phyloP scores from a whole-genome alignment of 64 coral and sea anemone genomes.

The Pachyseris speciosa region DNA sequence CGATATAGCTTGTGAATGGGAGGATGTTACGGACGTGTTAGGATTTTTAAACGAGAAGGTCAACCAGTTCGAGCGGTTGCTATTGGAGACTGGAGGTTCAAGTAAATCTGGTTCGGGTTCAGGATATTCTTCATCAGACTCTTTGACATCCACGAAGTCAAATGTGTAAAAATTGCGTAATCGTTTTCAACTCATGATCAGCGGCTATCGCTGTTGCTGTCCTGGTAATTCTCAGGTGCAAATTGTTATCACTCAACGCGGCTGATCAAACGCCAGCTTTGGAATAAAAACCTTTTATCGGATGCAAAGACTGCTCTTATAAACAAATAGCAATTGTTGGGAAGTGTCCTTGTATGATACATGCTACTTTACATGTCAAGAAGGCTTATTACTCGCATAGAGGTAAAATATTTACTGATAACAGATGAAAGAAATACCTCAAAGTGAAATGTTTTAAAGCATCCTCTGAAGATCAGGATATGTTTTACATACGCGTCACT shows the following conservation, averaged over 20 bases:
- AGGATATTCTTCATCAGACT: conserved; percentile 59
- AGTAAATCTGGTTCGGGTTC: conserved; percentile 60
- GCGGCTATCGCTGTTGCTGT: not conserved
- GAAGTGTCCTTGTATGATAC: not conserved
- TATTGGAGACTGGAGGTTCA: conserved; percentile 85
- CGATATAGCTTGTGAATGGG: conserved; percentile 84
- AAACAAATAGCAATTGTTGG: conserved; percentile 11
- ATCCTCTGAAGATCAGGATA: not conserved
- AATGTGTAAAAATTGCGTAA: not conserved
- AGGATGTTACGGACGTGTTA: conserved; percentile 90
- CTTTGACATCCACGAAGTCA: conserved; percentile 51
- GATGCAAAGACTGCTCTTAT: not conserved
- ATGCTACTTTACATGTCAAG: not conserved
- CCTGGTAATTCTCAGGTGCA: not conserved
- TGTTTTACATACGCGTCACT: not conserved
- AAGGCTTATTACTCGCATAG: not conserved
- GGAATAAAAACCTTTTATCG: not conserved
- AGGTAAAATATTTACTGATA: conserved; percentile 9
- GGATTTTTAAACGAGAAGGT: conserved; percentile 96
- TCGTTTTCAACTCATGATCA: not conserved
- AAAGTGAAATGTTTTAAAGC: not conserved
- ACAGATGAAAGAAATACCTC: not conserved
- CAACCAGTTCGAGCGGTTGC: conserved; percentile 90
- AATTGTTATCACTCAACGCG: conserved; percentile 3
- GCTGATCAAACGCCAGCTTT: not conserved